These are phyloP conservation scores for Dendroctonus ponderosae DNA, from an alignment of 1,140 invertebrate species.

Conservation along the genomic window DNA sequence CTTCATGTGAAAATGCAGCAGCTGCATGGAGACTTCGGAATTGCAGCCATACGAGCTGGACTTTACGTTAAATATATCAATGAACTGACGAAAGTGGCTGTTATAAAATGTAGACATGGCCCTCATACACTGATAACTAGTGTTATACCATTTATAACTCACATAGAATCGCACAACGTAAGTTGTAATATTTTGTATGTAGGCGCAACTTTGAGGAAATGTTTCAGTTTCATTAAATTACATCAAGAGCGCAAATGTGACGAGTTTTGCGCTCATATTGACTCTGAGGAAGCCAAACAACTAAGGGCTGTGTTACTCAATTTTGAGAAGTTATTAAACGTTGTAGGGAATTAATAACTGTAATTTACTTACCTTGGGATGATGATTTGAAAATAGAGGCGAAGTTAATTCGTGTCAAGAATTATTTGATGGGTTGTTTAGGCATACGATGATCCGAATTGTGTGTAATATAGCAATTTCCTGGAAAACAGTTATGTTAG, in stretches of 20 bases:
- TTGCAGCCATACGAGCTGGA: conserved; percentile 64
- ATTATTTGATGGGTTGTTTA: too few species aligned
- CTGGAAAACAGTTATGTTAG: too few species aligned
- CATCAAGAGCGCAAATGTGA: conserved; percentile 63
- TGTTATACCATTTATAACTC: conserved; percentile 63
- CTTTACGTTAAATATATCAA: conserved; percentile 78
- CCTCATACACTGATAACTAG: conserved; percentile 69
- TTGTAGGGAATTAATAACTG: neutral
- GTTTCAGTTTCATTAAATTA: conserved; percentile 69
- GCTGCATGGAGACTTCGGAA: conserved; percentile 70
- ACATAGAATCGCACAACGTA: conserved; percentile 61
- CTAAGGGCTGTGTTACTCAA: conserved; percentile 51
- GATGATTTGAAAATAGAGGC: too few species aligned
- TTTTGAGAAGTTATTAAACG: conserved; percentile 36
- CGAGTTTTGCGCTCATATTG: conserved; percentile 56
- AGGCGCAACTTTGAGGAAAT: conserved; percentile 75
- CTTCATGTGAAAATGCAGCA: conserved; percentile 64
- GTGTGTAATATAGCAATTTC: too few species aligned
- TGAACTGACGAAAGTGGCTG: conserved; percentile 67
- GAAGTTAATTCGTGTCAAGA: too few species aligned
- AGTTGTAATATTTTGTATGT: conserved; percentile 65
- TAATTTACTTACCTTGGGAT: too few species aligned
- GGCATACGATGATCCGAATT: too few species aligned
- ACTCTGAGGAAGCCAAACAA: conserved; percentile 52
- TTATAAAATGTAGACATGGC: conserved; percentile 68